Evolutionary conservation across 1,140 invertebrate species (phyloP), one percentile per base, ranked within the genome.

Genomic region (Drosophila subpulchrella): DNA sequence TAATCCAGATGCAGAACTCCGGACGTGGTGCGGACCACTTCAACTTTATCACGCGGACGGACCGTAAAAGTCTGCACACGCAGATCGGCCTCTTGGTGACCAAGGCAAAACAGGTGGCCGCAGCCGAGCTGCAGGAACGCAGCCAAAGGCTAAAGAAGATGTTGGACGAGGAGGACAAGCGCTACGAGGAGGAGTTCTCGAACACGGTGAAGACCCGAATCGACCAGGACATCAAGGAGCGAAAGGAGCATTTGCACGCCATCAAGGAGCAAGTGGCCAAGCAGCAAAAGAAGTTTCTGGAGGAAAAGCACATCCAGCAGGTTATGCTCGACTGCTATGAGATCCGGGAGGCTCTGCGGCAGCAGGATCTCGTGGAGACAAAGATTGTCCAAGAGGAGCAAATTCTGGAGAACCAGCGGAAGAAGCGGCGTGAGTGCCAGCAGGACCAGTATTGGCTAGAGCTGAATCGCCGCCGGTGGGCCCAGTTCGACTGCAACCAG

Each of bases 251-350:
- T 13, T 53, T 91, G 57, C 50, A 76, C 10, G 75, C 65, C 20
- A 81, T 90, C 34, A 83, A 79, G 59, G 91, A 83, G 42, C 63
- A 77, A 15, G 61, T 67, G 15, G 53, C 66, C 13, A 68, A 65
- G 20, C 47, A 58, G 5, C 75, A 82, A 6, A 71, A 77, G 54
- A 46, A 83, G 44, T 91, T 86, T 44, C 51, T 89, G 0, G 65
- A 83, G 17, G 24, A 62, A 6, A 91, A 91, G 42, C 73, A 74
- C 6, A 36, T 81, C 15, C 90, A 92, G 44, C 84, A 86, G 42
- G 59, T 78, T 11, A 90, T 92, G 78, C 47, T 70, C 6, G 80
- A 78, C 53, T 91, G 90, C 67, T 84, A 90, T 53, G 91, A 91
- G 54, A 71, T 92, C 6, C 91, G 91, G n/a, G 78, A 92, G 51